A percentile compares a stretch with the other conserved stretches of the same genome.
Conservation (phyloP, 2,797 vertebrate genomes). For the Amphiprion clarkii region DNA sequence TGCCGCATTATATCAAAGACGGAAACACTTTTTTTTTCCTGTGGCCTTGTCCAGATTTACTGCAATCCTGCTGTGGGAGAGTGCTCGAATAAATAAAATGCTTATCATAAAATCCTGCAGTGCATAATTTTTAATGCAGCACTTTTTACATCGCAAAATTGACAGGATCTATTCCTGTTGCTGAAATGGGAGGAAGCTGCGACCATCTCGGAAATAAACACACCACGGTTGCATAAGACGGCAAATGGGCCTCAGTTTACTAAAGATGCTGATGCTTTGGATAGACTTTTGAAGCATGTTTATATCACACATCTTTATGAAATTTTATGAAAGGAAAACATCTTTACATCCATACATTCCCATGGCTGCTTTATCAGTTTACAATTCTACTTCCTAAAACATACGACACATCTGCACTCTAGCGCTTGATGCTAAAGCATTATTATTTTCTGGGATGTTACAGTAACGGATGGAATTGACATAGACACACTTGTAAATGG, state of each 20-base stretch:
- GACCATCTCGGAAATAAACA: slow-evolving; percentile 38
- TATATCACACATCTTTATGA: slow-evolving; percentile 1
- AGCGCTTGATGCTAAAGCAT: not conserved
- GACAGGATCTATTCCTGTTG: slow-evolving; percentile 65
- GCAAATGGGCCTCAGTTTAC: slow-evolving; percentile 45
- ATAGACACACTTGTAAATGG: not conserved
- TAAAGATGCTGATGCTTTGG: slow-evolving; percentile 23
- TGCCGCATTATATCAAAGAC: slow-evolving; percentile 37
- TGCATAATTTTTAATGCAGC: slow-evolving; percentile 61
- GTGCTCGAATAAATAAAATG: slow-evolving; percentile 65
- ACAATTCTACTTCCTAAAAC: not conserved
- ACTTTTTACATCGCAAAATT: slow-evolving; percentile 60
- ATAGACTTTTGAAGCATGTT: slow-evolving; percentile 25
- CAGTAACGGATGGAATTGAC: not conserved
- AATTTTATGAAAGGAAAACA: slow-evolving; percentile 16
- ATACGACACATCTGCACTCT: not conserved
- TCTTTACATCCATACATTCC: not conserved
- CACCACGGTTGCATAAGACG: slow-evolving; percentile 10
- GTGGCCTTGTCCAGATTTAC: slow-evolving; percentile 57
- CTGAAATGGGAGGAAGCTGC: slow-evolving; percentile 42
- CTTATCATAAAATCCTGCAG: slow-evolving; percentile 60
- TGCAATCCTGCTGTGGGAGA: slow-evolving; percentile 50
- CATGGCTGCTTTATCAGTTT: not conserved
- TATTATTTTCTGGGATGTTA: not conserved
- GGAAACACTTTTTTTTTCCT: slow-evolving; percentile 27